Evolutionary conservation across 2,113 vertebrate species (phyloP).

Genomic region (Trichomycterus rosablanca): DNA sequence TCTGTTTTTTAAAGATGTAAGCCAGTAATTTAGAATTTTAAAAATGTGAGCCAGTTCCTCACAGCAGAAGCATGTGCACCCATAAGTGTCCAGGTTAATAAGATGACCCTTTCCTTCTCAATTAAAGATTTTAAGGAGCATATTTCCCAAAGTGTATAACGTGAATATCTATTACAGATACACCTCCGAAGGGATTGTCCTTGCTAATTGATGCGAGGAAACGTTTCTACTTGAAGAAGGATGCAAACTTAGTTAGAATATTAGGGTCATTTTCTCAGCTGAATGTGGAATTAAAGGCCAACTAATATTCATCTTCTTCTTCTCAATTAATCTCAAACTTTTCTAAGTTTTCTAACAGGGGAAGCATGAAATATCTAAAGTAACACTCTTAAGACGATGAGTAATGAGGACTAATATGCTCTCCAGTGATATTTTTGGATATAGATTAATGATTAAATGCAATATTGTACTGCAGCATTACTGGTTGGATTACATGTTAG

Average conservation of each 20-base stretch:
- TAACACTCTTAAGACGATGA: conserved; percentile 24
- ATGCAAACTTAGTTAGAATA: conserved; percentile 44
- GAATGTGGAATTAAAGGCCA: conserved; percentile 28
- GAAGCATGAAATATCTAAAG: conserved; percentile 17
- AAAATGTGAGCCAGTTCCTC: too few species aligned
- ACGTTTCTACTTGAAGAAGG: conserved; percentile 34
- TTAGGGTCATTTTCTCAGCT: conserved; percentile 23
- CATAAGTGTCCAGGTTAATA: conserved; percentile 69
- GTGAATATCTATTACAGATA: conserved; percentile 65
- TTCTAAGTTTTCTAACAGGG: conserved; percentile 14
- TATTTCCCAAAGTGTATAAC: conserved; percentile 51
- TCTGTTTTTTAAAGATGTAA: too few species aligned
- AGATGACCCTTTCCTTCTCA: conserved; percentile 72
- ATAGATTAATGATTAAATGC: conserved; percentile 28
- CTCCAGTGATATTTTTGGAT: conserved; percentile 20
- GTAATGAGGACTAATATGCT: conserved; percentile 32
- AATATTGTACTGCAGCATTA: conserved; percentile 1
- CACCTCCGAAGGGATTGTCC: conserved; percentile 59
- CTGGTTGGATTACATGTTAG: conserved; percentile 10
- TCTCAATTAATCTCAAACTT: conserved; percentile 40
- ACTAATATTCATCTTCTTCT: conserved; percentile 12
- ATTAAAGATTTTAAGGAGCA: conserved; percentile 69
- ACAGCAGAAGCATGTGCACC: conserved; percentile 55
- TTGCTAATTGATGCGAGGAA: conserved; percentile 66
- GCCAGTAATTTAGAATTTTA: too few species aligned